Conservation (phyloP, 2,888 invertebrate species). For the Cotesia congregata region DNA sequence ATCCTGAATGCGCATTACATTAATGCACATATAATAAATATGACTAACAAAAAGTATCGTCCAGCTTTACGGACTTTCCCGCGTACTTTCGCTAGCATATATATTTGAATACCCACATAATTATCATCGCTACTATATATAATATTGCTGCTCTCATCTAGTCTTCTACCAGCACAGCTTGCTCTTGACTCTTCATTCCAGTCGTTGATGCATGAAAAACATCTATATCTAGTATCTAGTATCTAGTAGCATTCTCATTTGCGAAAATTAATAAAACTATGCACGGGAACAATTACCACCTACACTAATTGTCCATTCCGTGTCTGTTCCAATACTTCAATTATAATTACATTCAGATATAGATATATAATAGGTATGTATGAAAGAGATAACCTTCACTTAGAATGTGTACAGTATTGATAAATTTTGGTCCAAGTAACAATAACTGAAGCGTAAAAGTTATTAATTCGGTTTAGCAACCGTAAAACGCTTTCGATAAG, state of each 20-base stretch:
- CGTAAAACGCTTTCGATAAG: not conserved
- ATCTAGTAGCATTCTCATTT: not conserved
- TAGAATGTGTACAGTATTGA: not conserved
- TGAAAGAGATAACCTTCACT: too few species aligned
- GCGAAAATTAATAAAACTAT: constrained; percentile 27
- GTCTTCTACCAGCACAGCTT: too few species aligned
- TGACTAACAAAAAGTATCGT: too few species aligned
- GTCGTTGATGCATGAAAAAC: constrained; percentile 34
- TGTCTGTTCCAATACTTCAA: too few species aligned
- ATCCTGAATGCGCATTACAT: too few species aligned
- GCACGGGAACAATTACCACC: not conserved
- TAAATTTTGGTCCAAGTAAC: constrained; percentile 14
- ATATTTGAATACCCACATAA: constrained; percentile 32
- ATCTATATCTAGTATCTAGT: not conserved
- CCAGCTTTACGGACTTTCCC: constrained; percentile 35
- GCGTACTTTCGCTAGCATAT: constrained; percentile 31
- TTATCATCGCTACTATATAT: constrained; percentile 26
- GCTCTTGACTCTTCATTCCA: constrained; percentile 22
- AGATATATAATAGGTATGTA: too few species aligned
- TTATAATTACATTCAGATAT: too few species aligned
- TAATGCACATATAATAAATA: not conserved
- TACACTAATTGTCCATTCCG: too few species aligned
- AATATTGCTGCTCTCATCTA: not conserved
- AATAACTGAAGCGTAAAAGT: not conserved
- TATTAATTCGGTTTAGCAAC: not conserved